Base-by-base conservation (phyloP, 1,140 invertebrate genomes). In the Prorops nasuta region DNA sequence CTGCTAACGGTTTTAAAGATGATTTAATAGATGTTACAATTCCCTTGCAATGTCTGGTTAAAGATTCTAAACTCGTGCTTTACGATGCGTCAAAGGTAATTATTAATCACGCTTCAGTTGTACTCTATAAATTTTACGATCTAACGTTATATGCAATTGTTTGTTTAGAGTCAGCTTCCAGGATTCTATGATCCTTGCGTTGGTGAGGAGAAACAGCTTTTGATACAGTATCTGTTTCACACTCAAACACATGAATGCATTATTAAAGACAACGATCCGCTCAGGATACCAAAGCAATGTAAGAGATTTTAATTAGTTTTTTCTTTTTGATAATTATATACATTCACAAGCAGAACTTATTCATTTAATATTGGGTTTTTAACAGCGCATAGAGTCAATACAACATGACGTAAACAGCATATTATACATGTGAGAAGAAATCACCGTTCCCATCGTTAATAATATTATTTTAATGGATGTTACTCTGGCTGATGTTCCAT, bases 121-220 rank as follows among this genome's bases (percentile, higher is more conserved):
- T n/a, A n/a, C n/a, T n/a, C n/a, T n/a, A n/a, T n/a, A n/a, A n/a
- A n/a, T n/a, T n/a, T n/a, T n/a, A n/a, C n/a, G n/a, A n/a, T n/a
- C n/a, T n/a, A n/a, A n/a, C n/a, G 28, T 44, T 20, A 14, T 15
- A 19, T 20, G 4, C 19, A 31, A 20, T 28, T 40, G 42, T 53
- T 10, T 22, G 82, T 84, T 36, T 74, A 98, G 95, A 89, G 89
- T 68, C 90, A 96, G 69, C 75, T 98, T 41, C 91, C 95, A 24
- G 96, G 96, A 19, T 98, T 99, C 76, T 98, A 92, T 76, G 96
- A 98, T 76, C 94, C 95, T 0, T 94, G 92, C 67, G 83, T 96
- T 14, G 93, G 94, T 2, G 94, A 98, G 58, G 88, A 92, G 4
- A 99, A 99, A 74, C 84, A 84, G 51, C 76, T 99, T 18, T 84